Base-by-base conservation (phyloP, 2,113 vertebrate species). In the Raja brachyura region DNA sequence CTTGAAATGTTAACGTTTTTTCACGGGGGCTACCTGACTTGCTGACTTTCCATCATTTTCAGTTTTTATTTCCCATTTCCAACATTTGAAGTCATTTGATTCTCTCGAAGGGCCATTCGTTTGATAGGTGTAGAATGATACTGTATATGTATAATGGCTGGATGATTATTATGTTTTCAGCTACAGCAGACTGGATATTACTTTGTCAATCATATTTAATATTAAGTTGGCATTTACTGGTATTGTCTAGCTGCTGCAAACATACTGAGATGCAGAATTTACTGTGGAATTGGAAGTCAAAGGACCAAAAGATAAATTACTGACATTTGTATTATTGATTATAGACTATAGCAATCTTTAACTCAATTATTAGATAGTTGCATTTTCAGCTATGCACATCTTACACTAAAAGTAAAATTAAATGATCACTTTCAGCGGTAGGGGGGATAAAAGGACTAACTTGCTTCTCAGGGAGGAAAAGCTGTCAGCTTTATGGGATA, bases 121-220 rank as follows among this genome's bases (percentile, higher is more conserved):
- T 61, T 86, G 83, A 28, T 6, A 31, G 56, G 28, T 22, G 18
- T 33, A 48, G 28, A 86, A 86, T 61, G 56, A 61, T 61, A 48
- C 39, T 48, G 39, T 48, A 86, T 18, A 70, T 90, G 25, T 70
- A 48, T 6, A 39, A 14, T 90, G 31, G n/a, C 86, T 90, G 39
- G 16, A 68, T 5, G 22, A 10, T 90, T 25, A 90, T 54, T 73
- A 73, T 73, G 18, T 86, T 68, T 92, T 39, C 18, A 92, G 0
- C n/a, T 33, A 28, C 59, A 68, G 86, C 33, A 14, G 63, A 31
- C 28, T n/a, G n/a, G 10, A 59, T 13, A 31, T 56, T 59, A 66
- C n/a, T 88, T 88, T 66, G 85, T 16, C 16, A 11, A 88, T n/a
- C 28, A 90, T 90, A 90, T 90, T 88, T 31, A 66, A 90, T 66